Evolutionary conservation across 2,888 invertebrate genomes (phyloP).

Genomic region (Euproctis similis): DNA sequence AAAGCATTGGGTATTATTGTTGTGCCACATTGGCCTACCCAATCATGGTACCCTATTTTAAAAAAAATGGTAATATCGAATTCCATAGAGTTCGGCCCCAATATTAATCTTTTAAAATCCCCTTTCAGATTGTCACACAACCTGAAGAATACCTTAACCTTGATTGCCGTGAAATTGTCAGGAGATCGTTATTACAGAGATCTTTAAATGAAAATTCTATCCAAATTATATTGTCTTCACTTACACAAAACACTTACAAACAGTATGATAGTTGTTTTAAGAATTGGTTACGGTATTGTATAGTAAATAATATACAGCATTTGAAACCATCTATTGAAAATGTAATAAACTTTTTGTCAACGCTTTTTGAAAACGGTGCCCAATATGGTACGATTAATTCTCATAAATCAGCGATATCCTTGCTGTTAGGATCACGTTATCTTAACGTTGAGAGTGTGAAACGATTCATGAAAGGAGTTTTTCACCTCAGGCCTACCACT

Average conservation of each 20-base stretch:
- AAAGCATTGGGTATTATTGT: slow-evolving; percentile 4
- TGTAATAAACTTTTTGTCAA: not conserved
- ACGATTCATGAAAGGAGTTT: too few species aligned
- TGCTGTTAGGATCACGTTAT: too few species aligned
- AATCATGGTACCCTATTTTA: slow-evolving; percentile 5
- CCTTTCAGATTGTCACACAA: not conserved
- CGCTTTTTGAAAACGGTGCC: not conserved
- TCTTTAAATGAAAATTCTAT: too few species aligned
- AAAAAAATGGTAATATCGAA: not conserved
- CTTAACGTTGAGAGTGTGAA: too few species aligned
- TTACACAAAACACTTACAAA: too few species aligned
- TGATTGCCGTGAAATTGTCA: not conserved
- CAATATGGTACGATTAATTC: not conserved
- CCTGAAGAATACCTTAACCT: not conserved
- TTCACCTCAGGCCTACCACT: too few species aligned
- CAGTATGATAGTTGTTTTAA: too few species aligned
- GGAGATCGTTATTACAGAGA: not conserved
- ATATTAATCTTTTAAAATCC: not conserved
- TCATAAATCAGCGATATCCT: not conserved
- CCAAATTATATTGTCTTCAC: not conserved
- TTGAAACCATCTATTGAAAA: not conserved
- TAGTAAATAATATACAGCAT: too few species aligned
- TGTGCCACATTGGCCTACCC: slow-evolving; percentile 5
- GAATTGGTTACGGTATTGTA: too few species aligned
- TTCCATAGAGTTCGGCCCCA: not conserved